Conservation (phyloP, 2,888 invertebrate species). For the Odontocerum albicorne region DNA sequence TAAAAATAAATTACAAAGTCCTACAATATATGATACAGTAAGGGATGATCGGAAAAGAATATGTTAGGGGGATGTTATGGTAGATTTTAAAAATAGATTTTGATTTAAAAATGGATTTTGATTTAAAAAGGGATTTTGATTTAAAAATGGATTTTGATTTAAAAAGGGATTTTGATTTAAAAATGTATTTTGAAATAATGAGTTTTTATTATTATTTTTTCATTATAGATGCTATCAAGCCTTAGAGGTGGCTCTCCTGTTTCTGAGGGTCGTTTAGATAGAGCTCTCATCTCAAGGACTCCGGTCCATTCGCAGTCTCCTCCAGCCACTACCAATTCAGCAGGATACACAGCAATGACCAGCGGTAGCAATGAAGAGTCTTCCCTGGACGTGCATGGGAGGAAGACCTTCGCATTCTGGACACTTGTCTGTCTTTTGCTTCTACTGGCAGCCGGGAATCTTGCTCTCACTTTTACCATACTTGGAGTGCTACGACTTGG, state of each 20-base stretch:
- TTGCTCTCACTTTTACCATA: slow-evolving; percentile 78
- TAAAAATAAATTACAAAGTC: too few species aligned
- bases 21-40: too few species aligned
- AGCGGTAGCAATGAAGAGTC: background rate
- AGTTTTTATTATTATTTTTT: background rate
- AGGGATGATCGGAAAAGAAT: too few species aligned
- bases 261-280: slow-evolving; percentile 9
- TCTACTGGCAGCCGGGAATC: slow-evolving; percentile 75
- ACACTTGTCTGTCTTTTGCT: slow-evolving; percentile 70
- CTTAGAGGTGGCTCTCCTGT: slow-evolving; percentile 8
- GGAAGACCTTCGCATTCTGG: slow-evolving; percentile 69
- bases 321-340: background rate
- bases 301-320: slow-evolving; percentile 7
- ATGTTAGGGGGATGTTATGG: too few species aligned
- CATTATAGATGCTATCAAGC: slow-evolving; percentile 1
- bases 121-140: too few species aligned
- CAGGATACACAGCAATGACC: slow-evolving; percentile 3
- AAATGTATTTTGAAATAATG: too few species aligned
- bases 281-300: slow-evolving; percentile 14
- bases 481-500: slow-evolving; percentile 79
- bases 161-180: too few species aligned
- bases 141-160: too few species aligned
- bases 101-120: too few species aligned
- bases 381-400: background rate
- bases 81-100: too few species aligned